Evolutionary conservation across 2,113 vertebrate genomes (phyloP), one percentile per base, ranked within the genome.

Genomic region (Ciconia maguari): DNA sequence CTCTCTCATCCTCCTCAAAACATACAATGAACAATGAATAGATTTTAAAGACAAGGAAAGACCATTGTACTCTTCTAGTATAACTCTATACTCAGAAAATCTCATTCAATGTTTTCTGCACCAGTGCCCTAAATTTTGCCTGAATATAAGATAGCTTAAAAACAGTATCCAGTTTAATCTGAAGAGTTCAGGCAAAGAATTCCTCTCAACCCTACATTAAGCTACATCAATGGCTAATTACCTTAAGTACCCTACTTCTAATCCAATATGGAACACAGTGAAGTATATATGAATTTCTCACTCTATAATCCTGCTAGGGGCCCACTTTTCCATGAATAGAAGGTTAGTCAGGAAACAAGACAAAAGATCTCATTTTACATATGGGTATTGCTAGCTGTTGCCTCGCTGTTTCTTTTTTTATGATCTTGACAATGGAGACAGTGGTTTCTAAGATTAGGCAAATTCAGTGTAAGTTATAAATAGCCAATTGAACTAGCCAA

Each of bases 121-220:
- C 30, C 82, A 88, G 48, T 46, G 64, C 32, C 24, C 60, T 70
- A 93, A 80, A 74, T 86, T 96, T 76, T 81, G 55, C 57, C 60
- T 75, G 90, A 90, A 74, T 66, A 38, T 49, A 76, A 61, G 2
- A 79, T 22, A 52, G 10, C 52, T 89, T 84, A 48, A 93, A 87
- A 94, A 85, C 66, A 95, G 89, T 34, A 89, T 17, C 52, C 34
- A 61, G 25, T 80, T 85, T 89, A 91, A 90, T 96, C 68, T 72
- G n/a, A 88, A 90, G 71, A 90, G 36, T 48, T 92, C 75, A 93
- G 87, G 96, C 62, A 94, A 88, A 94, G 70, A 69, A 96, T 90
- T 90, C 17, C 34, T 88, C 58, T 93, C 57, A 90, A 62, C 64
- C 62, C 79, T 70, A 93, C 70, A 83, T 80, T 94, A 85, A 85